phyloP scores from a whole-genome alignment of 2,797 vertebrate species.

The Novumbra hubbsi region DNA sequence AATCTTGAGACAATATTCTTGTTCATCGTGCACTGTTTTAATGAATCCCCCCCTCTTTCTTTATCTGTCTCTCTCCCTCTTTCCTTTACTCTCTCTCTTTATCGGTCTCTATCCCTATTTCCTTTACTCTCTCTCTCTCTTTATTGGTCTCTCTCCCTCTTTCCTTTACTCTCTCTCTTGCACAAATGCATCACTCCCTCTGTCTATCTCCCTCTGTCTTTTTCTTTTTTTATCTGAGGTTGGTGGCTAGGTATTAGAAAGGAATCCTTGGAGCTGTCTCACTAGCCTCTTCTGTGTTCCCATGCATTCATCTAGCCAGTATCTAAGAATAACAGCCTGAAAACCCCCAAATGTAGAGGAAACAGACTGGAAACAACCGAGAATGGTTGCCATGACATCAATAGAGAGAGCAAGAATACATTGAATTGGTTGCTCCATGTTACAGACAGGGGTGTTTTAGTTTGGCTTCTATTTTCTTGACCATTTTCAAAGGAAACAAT shows the following conservation, averaged over 20 bases:
- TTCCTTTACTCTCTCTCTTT: too few relatives aligned
- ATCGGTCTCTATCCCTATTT: neutral
- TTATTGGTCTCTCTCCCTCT: too few relatives aligned
- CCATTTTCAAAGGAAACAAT: neutral
- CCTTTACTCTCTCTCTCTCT: neutral
- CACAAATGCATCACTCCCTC: neutral
- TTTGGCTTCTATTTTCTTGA: neutral
- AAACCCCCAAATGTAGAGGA: conserved; percentile 34
- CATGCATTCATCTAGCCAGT: conserved; percentile 41
- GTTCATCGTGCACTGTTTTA: neutral
- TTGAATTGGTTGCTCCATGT: conserved; percentile 7
- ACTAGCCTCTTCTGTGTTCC: conserved; percentile 46
- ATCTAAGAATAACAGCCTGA: conserved; percentile 40
- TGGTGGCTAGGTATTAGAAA: conserved; percentile 19
- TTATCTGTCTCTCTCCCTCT: neutral
- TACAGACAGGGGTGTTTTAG: neutral
- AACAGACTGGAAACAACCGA: conserved; percentile 13
- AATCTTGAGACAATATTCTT: neutral
- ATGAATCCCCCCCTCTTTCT: conserved; percentile 4
- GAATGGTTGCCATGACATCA: conserved; percentile 38
- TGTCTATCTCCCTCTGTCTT: neutral
- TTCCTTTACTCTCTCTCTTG: too few relatives aligned
- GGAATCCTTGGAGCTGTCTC: conserved; percentile 34
- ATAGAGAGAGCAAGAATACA: conserved; percentile 16
- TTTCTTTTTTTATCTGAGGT: conserved; percentile 15